Evolutionary conservation across 2,888 invertebrate genomes (phyloP).

Genomic region (Ommatoiulus sabulosus): DNA sequence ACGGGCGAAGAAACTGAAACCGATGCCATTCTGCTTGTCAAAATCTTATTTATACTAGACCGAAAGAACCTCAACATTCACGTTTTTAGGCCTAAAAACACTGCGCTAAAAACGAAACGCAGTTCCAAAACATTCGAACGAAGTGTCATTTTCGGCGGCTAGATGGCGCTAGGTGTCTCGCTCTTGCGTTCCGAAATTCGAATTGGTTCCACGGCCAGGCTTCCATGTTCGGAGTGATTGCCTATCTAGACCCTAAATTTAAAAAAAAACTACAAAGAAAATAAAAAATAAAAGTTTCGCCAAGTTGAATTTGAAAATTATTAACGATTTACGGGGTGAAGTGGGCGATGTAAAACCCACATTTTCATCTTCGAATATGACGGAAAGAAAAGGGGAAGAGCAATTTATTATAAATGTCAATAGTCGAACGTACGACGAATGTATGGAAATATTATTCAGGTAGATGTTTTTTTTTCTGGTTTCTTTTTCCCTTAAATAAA

Average conservation of each 20-base stretch:
- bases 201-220: not conserved
- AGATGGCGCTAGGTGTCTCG: not conserved
- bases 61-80: not conserved
- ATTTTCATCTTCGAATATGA: not conserved
- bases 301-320: constrained; percentile 39
- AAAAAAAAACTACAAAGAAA: not conserved
- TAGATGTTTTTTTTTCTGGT: not conserved
- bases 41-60: not conserved
- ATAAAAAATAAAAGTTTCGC: constrained; percentile 9
- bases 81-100: not conserved
- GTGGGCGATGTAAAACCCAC: not conserved
- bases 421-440: constrained; percentile 46
- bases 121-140: too few species aligned
- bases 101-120: too few species aligned
- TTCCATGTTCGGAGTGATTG: not conserved
- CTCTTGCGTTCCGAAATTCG: not conserved
- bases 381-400: not conserved
- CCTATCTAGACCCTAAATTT: not conserved
- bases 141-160: not conserved
- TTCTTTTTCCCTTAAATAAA: not conserved
- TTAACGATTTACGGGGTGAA: not conserved
- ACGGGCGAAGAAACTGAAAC: not conserved
- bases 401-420: constrained; percentile 56
- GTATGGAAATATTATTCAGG: constrained; percentile 53
- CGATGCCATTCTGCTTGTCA: not conserved